phyloP scores from a whole-genome alignment of 2,797 vertebrate species.

The Typhlichthys subterraneus region DNA sequence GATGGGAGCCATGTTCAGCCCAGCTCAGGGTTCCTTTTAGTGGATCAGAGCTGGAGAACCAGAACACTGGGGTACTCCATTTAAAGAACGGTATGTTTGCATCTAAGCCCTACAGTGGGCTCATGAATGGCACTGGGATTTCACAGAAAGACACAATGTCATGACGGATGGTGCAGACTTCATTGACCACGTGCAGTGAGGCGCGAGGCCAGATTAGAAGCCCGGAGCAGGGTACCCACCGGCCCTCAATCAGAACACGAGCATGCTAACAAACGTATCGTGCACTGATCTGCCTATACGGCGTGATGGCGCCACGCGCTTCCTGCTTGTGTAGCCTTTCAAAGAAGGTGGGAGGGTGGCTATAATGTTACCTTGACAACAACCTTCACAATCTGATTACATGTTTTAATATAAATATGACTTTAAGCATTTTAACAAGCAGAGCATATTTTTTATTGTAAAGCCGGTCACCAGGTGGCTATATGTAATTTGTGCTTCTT shows the following conservation, averaged over 20 bases:
- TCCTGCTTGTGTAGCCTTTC: constrained; percentile 68
- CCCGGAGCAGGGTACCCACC: constrained; percentile 82
- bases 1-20: constrained; percentile 51
- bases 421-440: constrained; percentile 14
- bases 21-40: constrained; percentile 51
- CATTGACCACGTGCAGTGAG: constrained; percentile 87
- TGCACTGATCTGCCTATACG: constrained; percentile 81
- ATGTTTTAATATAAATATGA: constrained; percentile 14
- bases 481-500: constrained; percentile 40
- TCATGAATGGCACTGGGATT: constrained; percentile 86
- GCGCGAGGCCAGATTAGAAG: constrained; percentile 85
- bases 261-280: constrained; percentile 89
- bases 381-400: constrained; percentile 29
- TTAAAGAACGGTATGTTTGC: constrained; percentile 76
- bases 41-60: constrained; percentile 54
- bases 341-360: constrained; percentile 33
- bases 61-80: constrained; percentile 63
- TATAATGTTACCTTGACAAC: constrained; percentile 40
- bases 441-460: constrained; percentile 33
- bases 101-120: constrained; percentile 72
- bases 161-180: constrained; percentile 83
- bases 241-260: constrained; percentile 78
- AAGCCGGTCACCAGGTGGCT: constrained; percentile 2
- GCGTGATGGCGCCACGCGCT: constrained; percentile 54
- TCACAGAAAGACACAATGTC: constrained; percentile 91